A percentile compares a stretch with the other conserved stretches of the same genome.
Evolutionary conservation across 2,797 vertebrate species (phyloP).

Genomic region (Brachyrhaphis roseni): DNA sequence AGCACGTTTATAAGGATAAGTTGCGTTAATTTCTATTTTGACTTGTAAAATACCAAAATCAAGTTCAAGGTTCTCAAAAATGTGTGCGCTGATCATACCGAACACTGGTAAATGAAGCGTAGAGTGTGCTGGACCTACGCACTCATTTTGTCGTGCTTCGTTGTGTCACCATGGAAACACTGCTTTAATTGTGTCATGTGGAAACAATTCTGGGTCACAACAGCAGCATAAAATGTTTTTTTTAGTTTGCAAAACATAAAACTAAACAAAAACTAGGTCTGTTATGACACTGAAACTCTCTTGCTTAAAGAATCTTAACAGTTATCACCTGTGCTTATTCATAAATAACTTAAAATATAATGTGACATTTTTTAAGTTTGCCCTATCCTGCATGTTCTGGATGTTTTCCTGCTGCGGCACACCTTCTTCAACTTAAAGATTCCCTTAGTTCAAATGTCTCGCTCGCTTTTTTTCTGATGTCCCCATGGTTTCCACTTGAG

Average conservation of each 20-base stretch:
- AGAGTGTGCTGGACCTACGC: not conserved
- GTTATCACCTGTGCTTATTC: conserved; percentile 10
- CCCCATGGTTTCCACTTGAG: not conserved
- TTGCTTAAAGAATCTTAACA: conserved; percentile 9
- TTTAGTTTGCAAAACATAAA: not conserved
- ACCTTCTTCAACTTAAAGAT: not conserved
- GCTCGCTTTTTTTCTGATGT: not conserved
- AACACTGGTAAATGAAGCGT: not conserved
- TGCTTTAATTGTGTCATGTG: not conserved
- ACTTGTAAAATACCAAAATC: not conserved
- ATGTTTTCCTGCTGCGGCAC: not conserved
- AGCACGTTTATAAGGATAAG: not conserved
- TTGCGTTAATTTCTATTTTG: not conserved
- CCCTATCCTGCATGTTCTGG: not conserved
- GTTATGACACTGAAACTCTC: not conserved
- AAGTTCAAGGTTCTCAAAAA: not conserved
- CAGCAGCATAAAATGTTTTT: not conserved
- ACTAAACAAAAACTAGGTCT: not conserved
- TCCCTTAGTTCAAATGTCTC: not conserved
- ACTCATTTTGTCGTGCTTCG: not conserved
- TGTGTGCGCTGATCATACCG: not conserved
- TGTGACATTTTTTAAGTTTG: not conserved
- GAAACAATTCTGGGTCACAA: not conserved
- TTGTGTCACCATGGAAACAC: not conserved
- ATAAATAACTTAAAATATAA: not conserved